phyloP scores from a whole-genome alignment of 2,113 vertebrate species.

The Etheostoma cragini region DNA sequence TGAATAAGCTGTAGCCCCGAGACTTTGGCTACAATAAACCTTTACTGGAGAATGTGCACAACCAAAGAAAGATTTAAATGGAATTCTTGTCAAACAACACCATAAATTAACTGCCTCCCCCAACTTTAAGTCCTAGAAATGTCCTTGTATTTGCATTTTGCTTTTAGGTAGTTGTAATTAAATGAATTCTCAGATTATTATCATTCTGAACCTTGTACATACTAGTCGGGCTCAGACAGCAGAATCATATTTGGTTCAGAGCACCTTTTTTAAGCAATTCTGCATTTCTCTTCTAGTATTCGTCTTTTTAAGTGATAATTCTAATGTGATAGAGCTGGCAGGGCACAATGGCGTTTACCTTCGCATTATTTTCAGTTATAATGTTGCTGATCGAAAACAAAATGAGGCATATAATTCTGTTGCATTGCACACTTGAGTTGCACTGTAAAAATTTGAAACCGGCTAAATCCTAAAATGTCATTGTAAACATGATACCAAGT shows the following conservation, averaged over 20 bases:
- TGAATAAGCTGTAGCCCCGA: too few species aligned
- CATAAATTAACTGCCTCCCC: too few species aligned
- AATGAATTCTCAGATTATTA: neutral
- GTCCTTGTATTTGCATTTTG: neutral
- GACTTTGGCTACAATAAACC: too few species aligned
- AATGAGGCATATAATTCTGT: neutral
- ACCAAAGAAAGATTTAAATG: too few species aligned
- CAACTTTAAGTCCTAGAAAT: neutral
- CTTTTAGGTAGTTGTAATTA: neutral
- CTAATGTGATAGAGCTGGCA: neutral
- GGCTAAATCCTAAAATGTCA: slow-evolving; percentile 17
- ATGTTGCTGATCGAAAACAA: slow-evolving; percentile 1
- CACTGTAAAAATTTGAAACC: neutral
- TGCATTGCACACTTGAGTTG: neutral
- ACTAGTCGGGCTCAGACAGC: neutral
- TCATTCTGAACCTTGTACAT: neutral
- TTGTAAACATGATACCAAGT: slow-evolving; percentile 19
- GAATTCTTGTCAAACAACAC: too few species aligned
- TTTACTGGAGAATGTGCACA: too few species aligned
- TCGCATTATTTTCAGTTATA: slow-evolving; percentile 9
- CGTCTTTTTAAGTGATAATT: neutral
- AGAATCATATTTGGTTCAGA: neutral
- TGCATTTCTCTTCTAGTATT: neutral
- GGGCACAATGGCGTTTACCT: neutral
- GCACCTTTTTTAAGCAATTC: neutral